A percentile compares a stretch with the other conserved stretches of the same genome.
Conservation (phyloP, 1,140 invertebrate species). For the Drosophila lacertosa region DNA sequence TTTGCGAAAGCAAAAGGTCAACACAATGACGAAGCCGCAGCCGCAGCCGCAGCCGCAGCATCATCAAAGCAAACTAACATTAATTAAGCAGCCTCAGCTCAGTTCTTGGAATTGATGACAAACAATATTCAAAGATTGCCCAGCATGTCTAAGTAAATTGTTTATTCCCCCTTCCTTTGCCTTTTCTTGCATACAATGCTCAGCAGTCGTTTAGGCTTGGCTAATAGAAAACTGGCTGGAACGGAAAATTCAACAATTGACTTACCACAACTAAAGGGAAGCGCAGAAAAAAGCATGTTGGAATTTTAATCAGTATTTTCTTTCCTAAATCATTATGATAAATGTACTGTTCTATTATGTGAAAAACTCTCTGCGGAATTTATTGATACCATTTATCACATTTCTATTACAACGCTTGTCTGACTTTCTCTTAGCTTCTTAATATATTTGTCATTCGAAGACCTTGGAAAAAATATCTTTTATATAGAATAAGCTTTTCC, state of each 20-base stretch:
- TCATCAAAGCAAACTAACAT: conserved; percentile 69
- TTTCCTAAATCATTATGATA: conserved; percentile 16
- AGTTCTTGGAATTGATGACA: conserved; percentile 45
- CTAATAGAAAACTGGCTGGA: conserved; percentile 9
- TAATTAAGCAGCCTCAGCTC: conserved; percentile 70
- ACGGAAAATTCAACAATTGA: not conserved
- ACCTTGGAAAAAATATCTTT: not conserved
- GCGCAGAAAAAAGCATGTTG: not conserved
- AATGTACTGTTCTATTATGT: conserved; percentile 1
- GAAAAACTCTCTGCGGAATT: conserved; percentile 5
- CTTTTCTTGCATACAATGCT: conserved; percentile 9
- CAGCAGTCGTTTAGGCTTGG: conserved; percentile 20
- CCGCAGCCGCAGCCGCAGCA: conserved; percentile 20
- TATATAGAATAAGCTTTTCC: not conserved
- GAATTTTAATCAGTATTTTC: not conserved
- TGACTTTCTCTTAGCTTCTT: not conserved
- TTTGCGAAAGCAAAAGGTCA: conserved; percentile 71
- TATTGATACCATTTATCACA: conserved; percentile 25
- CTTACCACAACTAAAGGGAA: not conserved
- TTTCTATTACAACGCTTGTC: conserved; percentile 3
- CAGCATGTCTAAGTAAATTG: conserved; percentile 7
- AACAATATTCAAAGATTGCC: conserved; percentile 43
- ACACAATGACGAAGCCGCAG: conserved; percentile 54
- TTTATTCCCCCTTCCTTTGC: not conserved
- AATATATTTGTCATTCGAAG: conserved; percentile 8